phyloP scores from a whole-genome alignment of 2,797 vertebrate species.

The Melanotaenia pygmaea region DNA sequence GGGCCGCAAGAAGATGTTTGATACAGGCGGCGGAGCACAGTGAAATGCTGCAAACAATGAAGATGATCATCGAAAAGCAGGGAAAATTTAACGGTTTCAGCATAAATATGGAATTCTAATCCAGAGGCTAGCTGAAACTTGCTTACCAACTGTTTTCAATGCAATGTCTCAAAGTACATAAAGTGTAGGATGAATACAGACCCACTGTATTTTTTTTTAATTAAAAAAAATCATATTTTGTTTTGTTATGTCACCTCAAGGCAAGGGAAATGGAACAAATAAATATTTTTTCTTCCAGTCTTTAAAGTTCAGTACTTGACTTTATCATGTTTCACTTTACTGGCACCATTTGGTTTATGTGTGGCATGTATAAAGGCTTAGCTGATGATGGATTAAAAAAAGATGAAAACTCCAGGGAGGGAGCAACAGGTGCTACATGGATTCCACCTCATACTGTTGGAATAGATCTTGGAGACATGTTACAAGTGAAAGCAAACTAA shows the following conservation, averaged over 20 bases:
- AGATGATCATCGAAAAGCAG: constrained; percentile 3
- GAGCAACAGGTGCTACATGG: constrained; percentile 42
- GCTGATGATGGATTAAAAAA: constrained; percentile 46
- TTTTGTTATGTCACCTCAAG: constrained; percentile 55
- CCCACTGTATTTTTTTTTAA: constrained; percentile 31
- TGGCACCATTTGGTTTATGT: constrained; percentile 36
- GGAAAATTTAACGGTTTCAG: background rate
- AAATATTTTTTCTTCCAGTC: constrained; percentile 14
- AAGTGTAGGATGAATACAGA: constrained; percentile 15
- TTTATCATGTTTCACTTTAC: constrained; percentile 57
- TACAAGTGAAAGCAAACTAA: background rate
- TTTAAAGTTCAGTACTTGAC: constrained; percentile 44
- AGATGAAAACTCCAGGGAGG: constrained; percentile 17
- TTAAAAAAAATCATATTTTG: constrained; percentile 29
- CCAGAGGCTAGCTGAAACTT: constrained; percentile 20
- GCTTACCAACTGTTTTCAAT: constrained; percentile 31
- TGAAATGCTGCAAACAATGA: constrained; percentile 44
- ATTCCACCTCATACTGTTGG: constrained; percentile 20
- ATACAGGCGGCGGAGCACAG: constrained; percentile 80
- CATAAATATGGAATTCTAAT: constrained; percentile 24
- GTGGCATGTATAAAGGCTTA: constrained; percentile 26
- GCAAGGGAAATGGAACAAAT: constrained; percentile 43
- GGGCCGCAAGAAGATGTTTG: constrained; percentile 88
- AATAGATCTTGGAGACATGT: constrained; percentile 28
- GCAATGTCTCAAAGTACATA: constrained; percentile 40